Evolutionary conservation across 2,797 vertebrate genomes (phyloP), one percentile per base, ranked within the genome.

Genomic region (Tamandua tetradactyla): DNA sequence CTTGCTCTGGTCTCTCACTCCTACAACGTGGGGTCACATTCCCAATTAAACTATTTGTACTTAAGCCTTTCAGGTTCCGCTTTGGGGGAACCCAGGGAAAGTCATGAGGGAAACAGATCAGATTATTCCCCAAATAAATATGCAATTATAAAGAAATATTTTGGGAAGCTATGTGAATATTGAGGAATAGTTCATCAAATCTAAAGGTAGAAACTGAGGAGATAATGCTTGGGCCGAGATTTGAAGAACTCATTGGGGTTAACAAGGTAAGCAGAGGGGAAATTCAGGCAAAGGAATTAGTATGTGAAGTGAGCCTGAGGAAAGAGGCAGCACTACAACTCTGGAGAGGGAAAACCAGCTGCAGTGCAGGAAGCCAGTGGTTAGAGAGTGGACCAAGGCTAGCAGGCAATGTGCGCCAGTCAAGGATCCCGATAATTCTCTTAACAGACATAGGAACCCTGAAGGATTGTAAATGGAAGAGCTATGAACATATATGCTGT

Each of bases 401-500:
- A 37, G 44, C 8, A 71, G 20, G 18, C 42, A 47, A 3, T 69
- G 35, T 47, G 30, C 10, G 17, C 22, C 44, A 82, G 8, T 69
- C 62, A 30, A 35, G 15, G n/a, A 62, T 49, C 66, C 15, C 66
- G 18, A 30, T 64, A 66, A 74, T 22, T 79, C 40, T 86, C 59
- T 87, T 66, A 81, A 47, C 49, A 80, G 32, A 22, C 35, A 61
- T 9, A 22, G 32, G 27, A 32, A 47, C 17, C 47, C 37, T 68
- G 68, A 68, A 85, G 20, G 57, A 47, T 81, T 85, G 69, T n/a
- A 92, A 85, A 92, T 68, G 27, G 49, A 86, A 94, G 59, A 80
- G 9, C 15, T 86, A 85, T 89, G 44, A 81, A 68, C 9, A 61
- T 75, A 66, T 42, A 44, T 87, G 0, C 12, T 57, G 30, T 12